Evolutionary conservation across 2,113 vertebrate species (phyloP), one percentile per base, ranked within the genome.

Genomic region (Ciconia stormi): DNA sequence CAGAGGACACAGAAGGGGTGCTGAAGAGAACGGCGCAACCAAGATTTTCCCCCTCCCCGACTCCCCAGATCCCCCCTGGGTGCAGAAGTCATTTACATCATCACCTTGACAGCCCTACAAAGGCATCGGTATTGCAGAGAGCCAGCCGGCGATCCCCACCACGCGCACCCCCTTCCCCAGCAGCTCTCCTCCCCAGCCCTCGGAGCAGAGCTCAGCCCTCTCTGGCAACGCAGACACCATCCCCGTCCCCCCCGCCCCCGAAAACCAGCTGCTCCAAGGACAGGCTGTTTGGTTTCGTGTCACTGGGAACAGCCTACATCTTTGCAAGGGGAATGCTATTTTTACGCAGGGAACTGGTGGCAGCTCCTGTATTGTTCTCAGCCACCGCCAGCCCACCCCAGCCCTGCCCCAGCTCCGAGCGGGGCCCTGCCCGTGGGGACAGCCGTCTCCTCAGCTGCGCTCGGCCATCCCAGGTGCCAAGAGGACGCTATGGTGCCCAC

Each of bases 181-280:
- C 89, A 34, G 47, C 7, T 23, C 47, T 14, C 50, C 47, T 14
- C 46, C 82, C 50, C 74, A 23, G 40, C 56, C 27, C 73, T 3
- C 6, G 0, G 9, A 29, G 56, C 50, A 16, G 66, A 34, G 76
- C 80, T 63, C 82, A 56, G 83, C 52, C 52, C 47, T 44, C 22
- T 5, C 67, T 6, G 38, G 7, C 2, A 4, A 6, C 0, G 13
- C 44, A 46, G 71, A 42, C 12, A 0, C 59, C 13, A 5, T 13
- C 30, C 18, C 34, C 49, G 32, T 52, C 30, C 52, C 50, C 49
- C 46, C 59, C 5, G 3, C 17, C 62, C 67, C 62, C 11, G 13
- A 56, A 63, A 61, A 25, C 9, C 81, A 80, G 82, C 82, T 44
- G 83, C 82, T 91, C 81, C 91, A 42, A 79, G 89, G 91, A 62